phyloP scores from a whole-genome alignment of 2,797 vertebrate species.

The Sebastes vulpes region DNA sequence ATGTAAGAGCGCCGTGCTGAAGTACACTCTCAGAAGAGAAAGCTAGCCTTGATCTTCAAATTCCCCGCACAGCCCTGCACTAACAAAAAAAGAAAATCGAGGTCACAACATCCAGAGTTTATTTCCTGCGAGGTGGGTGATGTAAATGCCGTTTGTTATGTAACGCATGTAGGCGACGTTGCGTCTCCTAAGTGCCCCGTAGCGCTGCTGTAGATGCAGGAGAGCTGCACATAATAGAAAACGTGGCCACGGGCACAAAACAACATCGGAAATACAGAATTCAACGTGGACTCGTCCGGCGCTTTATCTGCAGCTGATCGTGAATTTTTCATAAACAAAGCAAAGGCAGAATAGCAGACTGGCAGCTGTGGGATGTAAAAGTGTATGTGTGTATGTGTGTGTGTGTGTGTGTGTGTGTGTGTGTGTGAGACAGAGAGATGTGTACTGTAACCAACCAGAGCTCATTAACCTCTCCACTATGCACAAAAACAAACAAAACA shows the following conservation, averaged over 20 bases:
- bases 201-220: constrained; percentile 18
- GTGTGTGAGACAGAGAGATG: not conserved
- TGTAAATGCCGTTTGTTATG: constrained; percentile 32
- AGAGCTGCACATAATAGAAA: not conserved
- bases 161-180: constrained; percentile 38
- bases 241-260: constrained; percentile 2
- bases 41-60: constrained; percentile 25
- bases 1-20: not conserved
- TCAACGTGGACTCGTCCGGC: not conserved
- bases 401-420: not conserved
- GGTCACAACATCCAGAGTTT: constrained; percentile 22
- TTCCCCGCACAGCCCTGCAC: not conserved
- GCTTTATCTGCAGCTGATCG: constrained; percentile 13
- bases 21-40: constrained; percentile 3
- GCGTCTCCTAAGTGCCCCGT: not conserved
- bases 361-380: constrained; percentile 5
- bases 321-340: constrained; percentile 34
- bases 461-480: constrained; percentile 46
- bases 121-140: not conserved
- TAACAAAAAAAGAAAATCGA: constrained; percentile 13
- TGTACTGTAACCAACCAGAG: constrained; percentile 10
- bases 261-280: constrained; percentile 1
- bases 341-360: not conserved
- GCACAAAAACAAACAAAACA: constrained; percentile 19
- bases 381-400: not conserved